These are phyloP conservation scores for Phodopus roborovskii DNA, from an alignment of 2,113 vertebrate species.

Conservation along the genomic window DNA sequence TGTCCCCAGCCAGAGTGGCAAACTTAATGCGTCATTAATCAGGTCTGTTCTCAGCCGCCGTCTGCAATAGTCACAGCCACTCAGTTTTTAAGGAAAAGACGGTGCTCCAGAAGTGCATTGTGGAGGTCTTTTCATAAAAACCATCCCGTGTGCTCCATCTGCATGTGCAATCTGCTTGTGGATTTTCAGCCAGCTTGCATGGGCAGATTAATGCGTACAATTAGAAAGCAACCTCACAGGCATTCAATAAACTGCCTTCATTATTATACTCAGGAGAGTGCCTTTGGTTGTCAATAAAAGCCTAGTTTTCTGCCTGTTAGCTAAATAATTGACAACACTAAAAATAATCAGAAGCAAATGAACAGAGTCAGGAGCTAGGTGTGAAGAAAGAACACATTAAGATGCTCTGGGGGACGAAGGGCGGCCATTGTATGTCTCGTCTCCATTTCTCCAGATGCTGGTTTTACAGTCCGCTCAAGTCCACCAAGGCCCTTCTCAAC, in stretches of 20 bases:
- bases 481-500: conserved; percentile 70
- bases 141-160: conserved; percentile 84
- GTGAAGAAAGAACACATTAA: conserved; percentile 50
- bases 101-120: conserved; percentile 75
- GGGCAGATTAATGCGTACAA: conserved; percentile 89
- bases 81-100: conserved; percentile 83
- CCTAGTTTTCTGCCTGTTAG: conserved; percentile 91
- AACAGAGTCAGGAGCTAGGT: conserved; percentile 82
- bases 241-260: conserved; percentile 90
- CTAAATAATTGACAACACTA: conserved; percentile 89
- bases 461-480: conserved; percentile 68
- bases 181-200: conserved; percentile 89
- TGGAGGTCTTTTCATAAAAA: conserved; percentile 84
- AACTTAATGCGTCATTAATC: conserved; percentile 75
- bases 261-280: conserved; percentile 90
- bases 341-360: conserved; percentile 88
- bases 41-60: conserved; percentile 65
- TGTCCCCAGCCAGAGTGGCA: conserved; percentile 61
- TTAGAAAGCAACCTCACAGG: conserved; percentile 90
- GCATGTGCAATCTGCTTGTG: conserved; percentile 88
- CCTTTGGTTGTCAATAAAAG: conserved; percentile 89
- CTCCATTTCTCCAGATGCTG: conserved; percentile 68
- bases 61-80: conserved; percentile 83
- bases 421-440: neutral
- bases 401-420: conserved; percentile 25